phyloP scores from a whole-genome alignment of 2,888 invertebrate genomes.

The Bhutanitis thaidina region DNA sequence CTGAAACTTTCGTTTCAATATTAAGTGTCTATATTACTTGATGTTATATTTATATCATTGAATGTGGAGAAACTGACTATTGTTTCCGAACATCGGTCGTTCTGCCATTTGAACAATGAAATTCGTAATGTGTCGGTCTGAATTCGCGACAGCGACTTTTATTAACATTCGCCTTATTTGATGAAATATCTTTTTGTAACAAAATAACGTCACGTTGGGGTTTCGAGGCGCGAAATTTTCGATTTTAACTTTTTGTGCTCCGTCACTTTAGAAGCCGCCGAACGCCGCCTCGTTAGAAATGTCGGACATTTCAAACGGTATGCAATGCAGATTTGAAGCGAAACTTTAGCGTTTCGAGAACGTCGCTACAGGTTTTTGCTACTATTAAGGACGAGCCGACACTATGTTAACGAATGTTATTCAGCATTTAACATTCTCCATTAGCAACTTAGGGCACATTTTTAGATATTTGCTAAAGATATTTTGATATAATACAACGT shows the following conservation, averaged over 20 bases:
- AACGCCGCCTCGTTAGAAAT: conserved; percentile 26
- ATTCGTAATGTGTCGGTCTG: conserved; percentile 54
- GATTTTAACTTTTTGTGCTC: conserved; percentile 16
- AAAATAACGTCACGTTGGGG: conserved; percentile 21
- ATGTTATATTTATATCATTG: too few relatives aligned
- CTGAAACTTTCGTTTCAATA: too few relatives aligned
- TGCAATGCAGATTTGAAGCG: conserved; percentile 35
- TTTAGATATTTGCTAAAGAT: conserved; percentile 20
- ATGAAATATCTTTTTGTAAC: conserved; percentile 27
- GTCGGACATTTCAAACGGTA: conserved; percentile 22
- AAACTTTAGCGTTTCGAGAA: conserved; percentile 40
- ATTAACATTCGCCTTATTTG: conserved; percentile 61
- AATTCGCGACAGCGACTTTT: conserved; percentile 56
- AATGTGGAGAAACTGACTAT: conserved; percentile 31
- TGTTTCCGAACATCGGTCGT: conserved; percentile 44
- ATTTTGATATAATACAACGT: conserved; percentile 26
- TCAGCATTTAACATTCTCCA: conserved; percentile 30
- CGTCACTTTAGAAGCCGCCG: conserved; percentile 11
- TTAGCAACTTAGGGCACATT: conserved; percentile 25
- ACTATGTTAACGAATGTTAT: conserved; percentile 60
- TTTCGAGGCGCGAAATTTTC: conserved; percentile 26
- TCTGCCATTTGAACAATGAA: conserved; percentile 51
- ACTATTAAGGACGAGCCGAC: conserved; percentile 36
- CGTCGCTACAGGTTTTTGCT: conserved; percentile 23
- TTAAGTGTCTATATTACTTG: too few relatives aligned